phyloP scores from a whole-genome alignment of 2,113 vertebrate species.

The Channa maculata region DNA sequence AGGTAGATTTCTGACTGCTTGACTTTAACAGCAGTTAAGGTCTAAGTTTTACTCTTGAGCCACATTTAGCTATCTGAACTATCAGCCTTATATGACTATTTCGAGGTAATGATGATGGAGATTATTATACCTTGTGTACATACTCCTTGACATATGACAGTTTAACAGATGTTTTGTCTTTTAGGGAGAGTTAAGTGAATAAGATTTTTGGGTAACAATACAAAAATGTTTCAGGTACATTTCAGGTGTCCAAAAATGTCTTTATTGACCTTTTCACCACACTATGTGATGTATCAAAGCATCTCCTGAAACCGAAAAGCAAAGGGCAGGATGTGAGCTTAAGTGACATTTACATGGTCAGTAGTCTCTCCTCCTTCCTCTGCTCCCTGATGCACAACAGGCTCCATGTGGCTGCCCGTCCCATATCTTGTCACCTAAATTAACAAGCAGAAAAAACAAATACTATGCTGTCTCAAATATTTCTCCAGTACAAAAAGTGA shows the following conservation, averaged over 20 bases:
- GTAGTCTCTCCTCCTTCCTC: conserved; percentile 33
- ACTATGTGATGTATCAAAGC: conserved; percentile 41
- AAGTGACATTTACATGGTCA: conserved; percentile 75
- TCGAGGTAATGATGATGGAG: too few relatives aligned
- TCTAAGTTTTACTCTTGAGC: background rate
- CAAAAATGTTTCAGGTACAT: too few relatives aligned
- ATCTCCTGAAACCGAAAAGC: conserved; percentile 14
- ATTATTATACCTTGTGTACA: too few relatives aligned
- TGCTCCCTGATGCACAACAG: conserved; percentile 7
- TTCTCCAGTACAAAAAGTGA: conserved; percentile 15
- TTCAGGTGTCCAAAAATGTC: background rate
- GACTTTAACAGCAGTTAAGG: background rate
- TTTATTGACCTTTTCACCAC: conserved; percentile 26
- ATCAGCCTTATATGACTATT: too few relatives aligned
- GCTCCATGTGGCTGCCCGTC: background rate
- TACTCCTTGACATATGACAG: too few relatives aligned
- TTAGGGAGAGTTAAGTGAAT: too few relatives aligned
- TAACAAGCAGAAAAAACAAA: conserved; percentile 25
- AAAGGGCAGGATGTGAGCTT: conserved; percentile 59
- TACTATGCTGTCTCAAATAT: background rate
- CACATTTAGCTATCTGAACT: too few relatives aligned
- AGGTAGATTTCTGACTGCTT: background rate
- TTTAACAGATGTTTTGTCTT: too few relatives aligned
- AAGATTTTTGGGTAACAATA: too few relatives aligned
- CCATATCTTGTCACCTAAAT: conserved; percentile 63